Base-by-base conservation (phyloP, 2,113 vertebrate species). In the Casuarius casuarius region DNA sequence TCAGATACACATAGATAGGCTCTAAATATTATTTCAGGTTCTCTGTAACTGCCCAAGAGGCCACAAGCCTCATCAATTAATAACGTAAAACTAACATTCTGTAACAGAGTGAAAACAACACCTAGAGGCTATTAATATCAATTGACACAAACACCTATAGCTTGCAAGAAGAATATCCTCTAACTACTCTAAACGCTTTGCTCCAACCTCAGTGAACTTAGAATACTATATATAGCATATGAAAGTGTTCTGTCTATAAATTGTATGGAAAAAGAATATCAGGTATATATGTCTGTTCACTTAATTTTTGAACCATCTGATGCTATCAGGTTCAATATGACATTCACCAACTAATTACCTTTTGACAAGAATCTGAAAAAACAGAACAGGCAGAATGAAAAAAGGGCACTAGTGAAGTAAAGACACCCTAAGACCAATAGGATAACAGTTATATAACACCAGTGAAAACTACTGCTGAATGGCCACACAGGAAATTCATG, bases 301-400 rank as follows among this genome's bases (percentile, higher is more conserved):
- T 76, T 76, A 16, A 31, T 81, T 83, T 68, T 81, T 89, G 13
- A 91, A 86, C 29, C 15, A 33, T 40, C n/a, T 78, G 61, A 63
- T 74, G 65, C 16, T 56, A n/a, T 28, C 44, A 88, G 33, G 67
- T 40, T 31, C 56, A 72, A 11, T 49, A 83, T 21, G 28, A 59
- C n/a, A 71, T 93, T 48, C 17, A 86, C 88, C 29, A 81, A 67
- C 88, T 90, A 95, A 96, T 87, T 83, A 84, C n/a, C 35, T 92
- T 93, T 65, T 86, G 88, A 93, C 31, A 87, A 49, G 51, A 75
- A 84, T 75, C 67, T 80, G 80, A 89, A 91, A 29, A 16, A 42
- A 8, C 10, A 42, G 16, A 46, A 46, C 29, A 73, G 58, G 7
- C 35, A 90, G 71, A 94, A 79, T 48, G 29, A 66, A 87, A 87